Base-by-base conservation (phyloP, 2,113 vertebrate genomes). In the Microtus ochrogaster region DNA sequence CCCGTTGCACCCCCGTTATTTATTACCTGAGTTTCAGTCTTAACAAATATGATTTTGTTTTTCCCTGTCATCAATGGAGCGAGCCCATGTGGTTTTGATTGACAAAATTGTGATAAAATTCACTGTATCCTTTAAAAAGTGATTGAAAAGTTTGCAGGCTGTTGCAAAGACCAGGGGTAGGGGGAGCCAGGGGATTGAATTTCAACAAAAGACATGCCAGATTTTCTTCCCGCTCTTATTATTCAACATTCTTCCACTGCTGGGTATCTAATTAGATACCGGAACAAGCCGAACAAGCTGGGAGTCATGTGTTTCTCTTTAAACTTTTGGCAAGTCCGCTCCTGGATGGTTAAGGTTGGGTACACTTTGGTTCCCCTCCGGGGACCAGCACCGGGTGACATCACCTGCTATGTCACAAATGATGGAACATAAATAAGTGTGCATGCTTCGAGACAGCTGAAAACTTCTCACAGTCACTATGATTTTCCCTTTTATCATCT, bases 81-180 rank as follows among this genome's bases (percentile, higher is more conserved):
- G 96, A 97, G 97, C 98, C 98, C 98, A 99, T 98, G 97, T 99
- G 98, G 98, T 98, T 99, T 97, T 97, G 97, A 97, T 99, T 98
- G 98, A 98, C 97, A 98, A 98, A 98, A 98, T 98, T 98, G 98
- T 98, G 98, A 98, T 98, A 99, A 98, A 99, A 98, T 98, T 98
- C 98, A 98, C 98, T 98, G 98, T 98, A 98, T 98, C 98, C 98
- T 98, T 86, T 79, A 97, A 96, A 98, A 98, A 98, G 97, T 98
- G 98, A 98, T 98, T 98, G 98, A 98, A 98, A 98, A 98, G 98
- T 98, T 98, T 98, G 98, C 98, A 98, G 98, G 98, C 97, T 97
- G 97, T 97, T 98, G 97, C 92, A 97, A 98, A 98, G 98, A 97
- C 97, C 92, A 84, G 58, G 1, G 70, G 79, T 93, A 94, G 93